Conservation (phyloP, 2,888 invertebrate species). For the Catocala sponsa region DNA sequence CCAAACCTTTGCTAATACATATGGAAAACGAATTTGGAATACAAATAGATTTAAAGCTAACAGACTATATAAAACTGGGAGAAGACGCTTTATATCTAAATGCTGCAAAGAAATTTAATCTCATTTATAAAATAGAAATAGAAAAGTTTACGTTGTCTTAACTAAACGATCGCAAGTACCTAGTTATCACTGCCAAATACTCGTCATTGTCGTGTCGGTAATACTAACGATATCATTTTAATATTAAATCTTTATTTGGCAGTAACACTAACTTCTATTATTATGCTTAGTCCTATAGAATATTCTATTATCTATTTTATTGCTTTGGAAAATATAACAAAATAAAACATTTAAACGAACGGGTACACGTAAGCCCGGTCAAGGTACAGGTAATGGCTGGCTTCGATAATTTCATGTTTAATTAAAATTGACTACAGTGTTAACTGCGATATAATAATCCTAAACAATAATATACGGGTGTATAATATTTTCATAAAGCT, state of each 20-base stretch:
- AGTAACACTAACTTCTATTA: slow-evolving; percentile 77
- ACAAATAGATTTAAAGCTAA: slow-evolving; percentile 54
- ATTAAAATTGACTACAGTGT: slow-evolving; percentile 74
- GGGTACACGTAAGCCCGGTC: slow-evolving; percentile 56
- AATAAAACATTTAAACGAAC: slow-evolving; percentile 71
- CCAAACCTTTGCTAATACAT: slow-evolving; percentile 51
- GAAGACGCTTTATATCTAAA: slow-evolving; percentile 63
- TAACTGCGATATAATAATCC: slow-evolving; percentile 68
- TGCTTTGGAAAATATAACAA: slow-evolving; percentile 85
- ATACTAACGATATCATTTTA: slow-evolving; percentile 64
- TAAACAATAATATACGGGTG: slow-evolving; percentile 74
- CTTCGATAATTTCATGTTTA: slow-evolving; percentile 70
- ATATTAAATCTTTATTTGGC: slow-evolving; percentile 70
- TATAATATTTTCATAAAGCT: slow-evolving; percentile 83
- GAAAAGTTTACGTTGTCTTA: slow-evolving; percentile 53
- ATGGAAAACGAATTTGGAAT: slow-evolving; percentile 52
- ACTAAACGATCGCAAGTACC: slow-evolving; percentile 62
- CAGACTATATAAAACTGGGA: slow-evolving; percentile 41
- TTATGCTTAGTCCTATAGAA: slow-evolving; percentile 78
- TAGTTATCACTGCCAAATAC: slow-evolving; percentile 75
- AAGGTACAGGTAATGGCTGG: slow-evolving; percentile 83
- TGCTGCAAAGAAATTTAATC: slow-evolving; percentile 80
- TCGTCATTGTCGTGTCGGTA: slow-evolving; percentile 61
- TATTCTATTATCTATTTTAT: slow-evolving; percentile 73
- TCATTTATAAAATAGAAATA: slow-evolving; percentile 65